Percentiles rank a stretch among this genome's conserved stretches.
Evolutionary conservation across 2,888 invertebrate genomes (phyloP).

Genomic region (Metalampra italica): DNA sequence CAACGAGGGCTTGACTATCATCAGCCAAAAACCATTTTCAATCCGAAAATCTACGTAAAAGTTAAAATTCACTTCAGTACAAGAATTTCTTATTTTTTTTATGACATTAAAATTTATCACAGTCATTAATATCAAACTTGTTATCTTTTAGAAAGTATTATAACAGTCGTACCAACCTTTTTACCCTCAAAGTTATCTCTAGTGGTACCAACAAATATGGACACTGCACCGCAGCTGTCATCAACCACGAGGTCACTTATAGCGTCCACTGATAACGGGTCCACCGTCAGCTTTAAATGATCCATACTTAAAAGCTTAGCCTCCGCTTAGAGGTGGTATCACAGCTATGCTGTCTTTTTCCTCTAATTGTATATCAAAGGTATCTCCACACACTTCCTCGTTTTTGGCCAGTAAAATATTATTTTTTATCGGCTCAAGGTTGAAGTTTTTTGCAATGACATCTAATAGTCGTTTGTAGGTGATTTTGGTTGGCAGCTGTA

Average conservation of each 20-base stretch:
- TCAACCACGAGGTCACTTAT: constrained; percentile 83
- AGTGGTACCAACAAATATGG: constrained; percentile 93
- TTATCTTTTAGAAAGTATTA: too few relatives aligned
- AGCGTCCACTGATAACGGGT: constrained; percentile 82
- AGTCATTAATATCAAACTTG: too few relatives aligned
- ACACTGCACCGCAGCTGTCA: constrained; percentile 90
- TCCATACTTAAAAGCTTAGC: constrained; percentile 83
- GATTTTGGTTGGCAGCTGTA: constrained; percentile 73
- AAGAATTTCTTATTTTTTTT: too few relatives aligned
- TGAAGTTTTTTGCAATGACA: constrained; percentile 79
- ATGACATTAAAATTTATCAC: too few relatives aligned
- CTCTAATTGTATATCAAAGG: constrained; percentile 74
- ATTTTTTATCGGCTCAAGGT: constrained; percentile 82
- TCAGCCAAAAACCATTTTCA: too few relatives aligned
- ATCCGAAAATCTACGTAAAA: too few relatives aligned
- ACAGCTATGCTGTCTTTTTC: constrained; percentile 91
- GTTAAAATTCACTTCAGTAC: too few relatives aligned
- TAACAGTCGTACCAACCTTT: constrained; percentile 66
- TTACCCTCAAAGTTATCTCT: constrained; percentile 90
- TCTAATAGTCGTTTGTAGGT: constrained; percentile 79
- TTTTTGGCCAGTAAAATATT: constrained; percentile 90
- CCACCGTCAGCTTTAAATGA: constrained; percentile 81
- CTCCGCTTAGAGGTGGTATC: constrained; percentile 97
- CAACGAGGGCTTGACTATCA: too few relatives aligned
- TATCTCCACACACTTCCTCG: constrained; percentile 84